A percentile compares a stretch with the other conserved stretches of the same genome.
Evolutionary conservation across 53 echinoderm and acorn worm genomes (phyloP).

Genomic region (Henricia sp.): DNA sequence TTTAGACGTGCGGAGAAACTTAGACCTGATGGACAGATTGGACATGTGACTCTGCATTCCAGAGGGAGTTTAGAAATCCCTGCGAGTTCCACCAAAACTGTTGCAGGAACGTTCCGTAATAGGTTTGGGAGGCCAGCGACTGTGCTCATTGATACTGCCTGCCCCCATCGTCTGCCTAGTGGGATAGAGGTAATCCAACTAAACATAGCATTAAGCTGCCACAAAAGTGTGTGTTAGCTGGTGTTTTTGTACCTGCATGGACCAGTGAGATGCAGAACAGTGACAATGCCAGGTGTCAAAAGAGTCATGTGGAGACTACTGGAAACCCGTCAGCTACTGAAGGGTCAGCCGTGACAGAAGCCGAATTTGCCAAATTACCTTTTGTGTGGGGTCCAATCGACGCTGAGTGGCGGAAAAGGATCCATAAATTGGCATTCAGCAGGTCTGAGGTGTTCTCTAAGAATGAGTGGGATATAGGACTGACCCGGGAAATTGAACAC

Average conservation of each 20-base stretch:
- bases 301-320: not conserved
- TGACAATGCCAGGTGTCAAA: not conserved
- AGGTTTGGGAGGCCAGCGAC: not conserved
- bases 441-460: conserved; percentile 55
- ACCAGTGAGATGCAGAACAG: not conserved
- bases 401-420: not conserved
- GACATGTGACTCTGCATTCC: not conserved
- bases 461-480: conserved; percentile 59
- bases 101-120: not conserved
- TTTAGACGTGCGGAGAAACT: not conserved
- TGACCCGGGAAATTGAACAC: conserved; percentile 49
- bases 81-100: not conserved
- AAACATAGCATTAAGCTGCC: not conserved
- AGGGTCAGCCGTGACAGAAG: not conserved
- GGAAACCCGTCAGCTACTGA: not conserved
- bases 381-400: conserved; percentile 51
- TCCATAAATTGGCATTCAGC: not conserved
- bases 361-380: conserved; percentile 31
- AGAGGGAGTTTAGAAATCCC: not conserved
- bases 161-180: not conserved
- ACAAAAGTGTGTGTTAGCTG: conserved; percentile 11
- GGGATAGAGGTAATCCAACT: conserved; percentile 6
- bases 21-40: not conserved
- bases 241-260: conserved; percentile 9
- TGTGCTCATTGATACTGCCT: not conserved